phyloP scores from a whole-genome alignment of 2,113 vertebrate species.

The Pristiophorus japonicus region DNA sequence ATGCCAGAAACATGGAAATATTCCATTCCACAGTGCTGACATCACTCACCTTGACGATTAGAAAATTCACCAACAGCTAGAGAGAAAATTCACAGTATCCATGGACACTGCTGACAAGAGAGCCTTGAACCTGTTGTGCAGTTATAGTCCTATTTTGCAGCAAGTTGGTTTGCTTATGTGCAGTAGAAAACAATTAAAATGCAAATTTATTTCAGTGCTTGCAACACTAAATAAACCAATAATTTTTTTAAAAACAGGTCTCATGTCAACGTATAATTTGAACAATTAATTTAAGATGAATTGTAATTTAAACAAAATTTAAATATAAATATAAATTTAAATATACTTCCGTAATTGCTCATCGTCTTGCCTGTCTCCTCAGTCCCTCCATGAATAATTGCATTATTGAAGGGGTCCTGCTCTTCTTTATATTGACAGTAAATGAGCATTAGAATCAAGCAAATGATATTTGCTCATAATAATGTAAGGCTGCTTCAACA shows the following conservation, averaged over 20 bases:
- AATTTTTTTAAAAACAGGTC: neutral
- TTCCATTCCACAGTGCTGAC: neutral
- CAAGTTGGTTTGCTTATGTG: neutral
- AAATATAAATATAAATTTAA: too few species aligned
- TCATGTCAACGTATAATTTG: neutral
- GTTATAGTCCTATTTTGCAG: neutral
- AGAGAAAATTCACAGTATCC: neutral
- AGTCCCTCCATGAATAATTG: neutral
- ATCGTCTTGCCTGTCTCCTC: neutral
- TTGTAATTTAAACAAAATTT: conserved; percentile 10
- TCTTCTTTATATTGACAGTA: neutral
- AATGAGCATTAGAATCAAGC: neutral
- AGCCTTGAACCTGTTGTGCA: neutral
- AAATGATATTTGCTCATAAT: neutral
- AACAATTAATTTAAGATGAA: conserved; percentile 11
- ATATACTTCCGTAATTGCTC: neutral
- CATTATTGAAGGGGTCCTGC: neutral
- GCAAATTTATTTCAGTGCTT: neutral
- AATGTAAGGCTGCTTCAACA: neutral
- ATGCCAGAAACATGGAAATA: neutral
- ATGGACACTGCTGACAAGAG: neutral
- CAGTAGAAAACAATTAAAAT: neutral
- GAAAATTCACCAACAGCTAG: neutral
- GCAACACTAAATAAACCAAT: neutral
- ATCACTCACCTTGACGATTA: neutral